Percentiles rank a stretch among this genome's conserved stretches.
Conservation (phyloP, 2,888 invertebrate species). For the Sinelater perroti region DNA sequence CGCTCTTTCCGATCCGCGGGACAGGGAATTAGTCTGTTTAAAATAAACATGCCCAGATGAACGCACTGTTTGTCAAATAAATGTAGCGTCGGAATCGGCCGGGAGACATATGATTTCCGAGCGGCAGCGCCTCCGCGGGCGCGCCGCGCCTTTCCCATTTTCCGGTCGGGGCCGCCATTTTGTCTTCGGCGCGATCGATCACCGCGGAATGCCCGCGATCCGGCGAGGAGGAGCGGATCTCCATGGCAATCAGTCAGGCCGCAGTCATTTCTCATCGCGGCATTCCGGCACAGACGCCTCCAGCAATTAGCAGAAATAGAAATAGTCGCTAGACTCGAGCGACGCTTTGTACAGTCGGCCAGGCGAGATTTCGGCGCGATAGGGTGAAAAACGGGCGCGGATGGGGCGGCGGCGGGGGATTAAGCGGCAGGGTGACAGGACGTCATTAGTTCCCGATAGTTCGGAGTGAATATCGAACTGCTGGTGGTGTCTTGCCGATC, state of each 20-base stretch:
- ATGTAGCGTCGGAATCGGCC: constrained; percentile 43
- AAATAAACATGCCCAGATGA: constrained; percentile 41
- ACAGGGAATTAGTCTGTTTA: constrained; percentile 37
- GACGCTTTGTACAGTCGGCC: constrained; percentile 44
- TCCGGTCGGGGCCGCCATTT: constrained; percentile 29
- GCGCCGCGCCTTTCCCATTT: no score
- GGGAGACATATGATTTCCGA: constrained; percentile 47
- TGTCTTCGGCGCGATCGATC: constrained; percentile 40
- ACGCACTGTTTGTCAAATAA: constrained; percentile 46
- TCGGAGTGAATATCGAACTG: no score
- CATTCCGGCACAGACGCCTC: constrained; percentile 58
- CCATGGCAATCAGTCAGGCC: constrained; percentile 60
- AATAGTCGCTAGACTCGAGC: constrained; percentile 53
- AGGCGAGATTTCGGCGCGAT: constrained; percentile 41
- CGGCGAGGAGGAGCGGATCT: constrained; percentile 49
- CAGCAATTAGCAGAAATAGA: constrained; percentile 62
- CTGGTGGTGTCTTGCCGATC: no score
- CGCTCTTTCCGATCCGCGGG: constrained; percentile 16
- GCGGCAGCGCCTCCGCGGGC: no score
- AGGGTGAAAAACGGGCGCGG: constrained; percentile 6
- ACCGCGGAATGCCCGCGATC: constrained; percentile 12
- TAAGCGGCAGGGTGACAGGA: not conserved
- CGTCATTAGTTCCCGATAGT: no score
- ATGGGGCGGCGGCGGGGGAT: not conserved
- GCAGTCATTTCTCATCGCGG: constrained; percentile 59